Evolutionary conservation across 1,140 invertebrate genomes (phyloP).

Genomic region (Marisa cornuarietis): DNA sequence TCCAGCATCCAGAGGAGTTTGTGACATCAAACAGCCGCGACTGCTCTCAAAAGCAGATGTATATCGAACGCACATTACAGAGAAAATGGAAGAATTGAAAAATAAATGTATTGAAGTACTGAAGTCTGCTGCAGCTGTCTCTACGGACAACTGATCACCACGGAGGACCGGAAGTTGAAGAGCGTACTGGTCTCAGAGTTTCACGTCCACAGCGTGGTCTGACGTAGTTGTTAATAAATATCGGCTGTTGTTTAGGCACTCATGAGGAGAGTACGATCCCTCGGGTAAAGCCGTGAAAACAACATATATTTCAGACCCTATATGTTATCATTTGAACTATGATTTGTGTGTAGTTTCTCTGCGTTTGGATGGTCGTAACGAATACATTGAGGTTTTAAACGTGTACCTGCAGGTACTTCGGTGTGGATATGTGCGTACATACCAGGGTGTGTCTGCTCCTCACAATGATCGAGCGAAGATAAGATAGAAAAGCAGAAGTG

Average conservation of each 20-base stretch:
- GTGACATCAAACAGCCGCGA: too few relatives aligned
- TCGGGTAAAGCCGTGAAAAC: too few relatives aligned
- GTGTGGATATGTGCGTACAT: background rate
- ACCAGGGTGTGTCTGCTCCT: background rate
- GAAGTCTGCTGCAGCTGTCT: too few relatives aligned
- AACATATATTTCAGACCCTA: background rate
- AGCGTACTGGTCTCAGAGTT: too few relatives aligned
- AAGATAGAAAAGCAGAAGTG: background rate
- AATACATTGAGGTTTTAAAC: background rate
- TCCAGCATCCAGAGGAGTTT: too few relatives aligned
- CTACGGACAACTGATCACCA: too few relatives aligned
- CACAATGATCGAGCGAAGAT: background rate
- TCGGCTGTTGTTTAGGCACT: background rate
- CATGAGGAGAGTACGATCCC: background rate
- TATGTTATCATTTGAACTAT: background rate
- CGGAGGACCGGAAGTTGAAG: too few relatives aligned
- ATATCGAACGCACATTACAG: too few relatives aligned
- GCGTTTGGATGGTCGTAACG: background rate
- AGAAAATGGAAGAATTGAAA: too few relatives aligned
- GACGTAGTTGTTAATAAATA: background rate
- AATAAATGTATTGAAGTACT: too few relatives aligned
- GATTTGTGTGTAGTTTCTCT: background rate
- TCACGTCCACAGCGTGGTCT: too few relatives aligned
- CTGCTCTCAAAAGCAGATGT: too few relatives aligned
- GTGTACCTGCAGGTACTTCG: background rate